Evolutionary conservation across 1,140 invertebrate species (phyloP).

Genomic region (Maconellicoccus hirsutus): DNA sequence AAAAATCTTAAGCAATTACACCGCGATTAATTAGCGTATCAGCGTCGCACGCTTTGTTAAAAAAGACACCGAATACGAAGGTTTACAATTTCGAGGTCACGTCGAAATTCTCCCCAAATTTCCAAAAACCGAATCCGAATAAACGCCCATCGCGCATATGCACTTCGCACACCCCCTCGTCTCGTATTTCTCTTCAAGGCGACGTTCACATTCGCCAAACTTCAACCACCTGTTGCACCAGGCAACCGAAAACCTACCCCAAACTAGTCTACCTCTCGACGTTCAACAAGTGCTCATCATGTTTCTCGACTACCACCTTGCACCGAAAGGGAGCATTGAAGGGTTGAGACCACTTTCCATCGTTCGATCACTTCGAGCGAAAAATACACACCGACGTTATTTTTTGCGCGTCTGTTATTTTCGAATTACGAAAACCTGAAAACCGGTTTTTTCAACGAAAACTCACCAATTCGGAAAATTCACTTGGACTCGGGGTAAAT

Average conservation of each 20-base stretch:
- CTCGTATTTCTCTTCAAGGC: neutral
- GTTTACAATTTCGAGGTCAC: too few relatives aligned
- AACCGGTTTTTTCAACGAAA: neutral
- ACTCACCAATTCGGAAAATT: neutral
- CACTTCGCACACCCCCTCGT: neutral
- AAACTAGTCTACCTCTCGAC: neutral
- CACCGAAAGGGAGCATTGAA: neutral
- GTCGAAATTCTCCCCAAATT: too few relatives aligned
- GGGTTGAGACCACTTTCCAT: neutral
- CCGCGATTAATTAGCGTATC: too few relatives aligned
- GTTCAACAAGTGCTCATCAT: conserved; percentile 1
- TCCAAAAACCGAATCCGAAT: too few relatives aligned
- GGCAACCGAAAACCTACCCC: neutral
- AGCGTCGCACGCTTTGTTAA: too few relatives aligned
- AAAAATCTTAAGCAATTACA: too few relatives aligned
- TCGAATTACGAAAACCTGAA: neutral
- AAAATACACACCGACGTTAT: neutral
- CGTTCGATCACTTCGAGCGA: neutral
- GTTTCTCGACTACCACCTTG: neutral
- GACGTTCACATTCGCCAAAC: neutral
- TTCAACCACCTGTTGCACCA: neutral
- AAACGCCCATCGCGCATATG: too few relatives aligned
- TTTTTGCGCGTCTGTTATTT: neutral
- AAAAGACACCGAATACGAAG: too few relatives aligned
- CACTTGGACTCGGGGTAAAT: neutral